These are phyloP conservation scores for Poeciliopsis gracilis DNA, from an alignment of 2,797 vertebrate genomes.

Conservation along the genomic window DNA sequence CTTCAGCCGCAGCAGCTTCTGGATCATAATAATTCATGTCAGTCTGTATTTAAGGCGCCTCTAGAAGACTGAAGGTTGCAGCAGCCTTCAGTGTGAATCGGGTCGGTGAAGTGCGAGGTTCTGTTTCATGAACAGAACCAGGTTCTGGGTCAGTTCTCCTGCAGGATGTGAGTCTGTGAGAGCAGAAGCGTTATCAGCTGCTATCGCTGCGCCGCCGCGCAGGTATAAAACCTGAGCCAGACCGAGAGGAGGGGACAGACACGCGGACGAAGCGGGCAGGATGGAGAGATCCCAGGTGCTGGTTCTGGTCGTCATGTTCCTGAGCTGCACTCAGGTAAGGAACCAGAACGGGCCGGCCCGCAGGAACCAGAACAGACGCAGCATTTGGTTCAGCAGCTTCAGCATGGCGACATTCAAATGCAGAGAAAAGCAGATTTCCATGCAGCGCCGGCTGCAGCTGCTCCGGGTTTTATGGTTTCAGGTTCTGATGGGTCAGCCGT, in stretches of 20 bases:
- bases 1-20: no score
- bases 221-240: conserved; percentile 48
- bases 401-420: background rate
- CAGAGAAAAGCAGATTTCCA: background rate
- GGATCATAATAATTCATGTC: no score
- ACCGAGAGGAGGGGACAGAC: conserved; percentile 12
- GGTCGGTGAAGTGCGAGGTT: background rate
- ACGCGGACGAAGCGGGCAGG: conserved; percentile 10
- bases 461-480: background rate
- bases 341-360: background rate
- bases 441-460: background rate
- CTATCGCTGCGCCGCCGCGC: background rate
- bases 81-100: no score
- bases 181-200: background rate
- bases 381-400: conserved; percentile 5
- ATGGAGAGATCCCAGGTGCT: conserved; percentile 50
- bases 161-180: no score
- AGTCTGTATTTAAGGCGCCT: no score
- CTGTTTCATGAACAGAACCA: background rate
- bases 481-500: background rate
- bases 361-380: background rate
- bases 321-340: conserved; percentile 50
- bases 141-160: background rate
- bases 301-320: conserved; percentile 25
- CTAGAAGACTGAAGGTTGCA: no score